Percentiles rank a stretch among this genome's conserved stretches.
Evolutionary conservation across 1,140 invertebrate species (phyloP).

Genomic region (Pseudoatta argentina): DNA sequence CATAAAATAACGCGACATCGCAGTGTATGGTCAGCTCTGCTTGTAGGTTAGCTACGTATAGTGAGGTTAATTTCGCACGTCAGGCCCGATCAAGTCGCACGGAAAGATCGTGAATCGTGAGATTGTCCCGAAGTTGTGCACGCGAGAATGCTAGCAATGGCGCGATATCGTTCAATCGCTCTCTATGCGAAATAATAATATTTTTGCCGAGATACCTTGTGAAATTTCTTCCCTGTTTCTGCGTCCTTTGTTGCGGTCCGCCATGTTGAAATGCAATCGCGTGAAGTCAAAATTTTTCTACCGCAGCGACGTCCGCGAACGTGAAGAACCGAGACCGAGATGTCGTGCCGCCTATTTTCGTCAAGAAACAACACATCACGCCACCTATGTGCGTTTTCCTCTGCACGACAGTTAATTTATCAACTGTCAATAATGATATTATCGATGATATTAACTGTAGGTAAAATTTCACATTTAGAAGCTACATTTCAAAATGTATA

Average conservation of each 20-base stretch:
- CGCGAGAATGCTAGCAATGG: neutral
- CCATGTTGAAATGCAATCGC: slow-evolving; percentile 85
- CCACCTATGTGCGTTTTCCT: neutral
- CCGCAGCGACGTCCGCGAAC: slow-evolving; percentile 25
- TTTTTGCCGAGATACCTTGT: slow-evolving; percentile 83
- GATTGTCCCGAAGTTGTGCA: neutral
- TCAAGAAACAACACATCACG: neutral
- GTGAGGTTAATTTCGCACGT: slow-evolving; percentile 78
- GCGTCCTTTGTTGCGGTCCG: slow-evolving; percentile 87
- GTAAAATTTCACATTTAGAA: too few relatives aligned
- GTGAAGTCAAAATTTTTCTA: slow-evolving; percentile 79
- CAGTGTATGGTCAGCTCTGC: slow-evolving; percentile 43
- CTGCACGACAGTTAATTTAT: neutral
- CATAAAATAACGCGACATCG: slow-evolving; percentile 74
- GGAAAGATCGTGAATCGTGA: neutral
- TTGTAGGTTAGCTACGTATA: slow-evolving; percentile 83
- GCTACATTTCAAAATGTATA: too few relatives aligned
- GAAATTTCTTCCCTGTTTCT: slow-evolving; percentile 86
- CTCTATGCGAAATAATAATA: neutral
- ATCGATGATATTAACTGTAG: neutral
- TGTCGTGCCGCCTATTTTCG: neutral
- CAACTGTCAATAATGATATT: neutral
- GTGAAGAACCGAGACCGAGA: neutral
- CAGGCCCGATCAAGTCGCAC: neutral
- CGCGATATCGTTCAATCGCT: neutral